phyloP scores from a whole-genome alignment of 2,797 vertebrate genomes.

The Pipistrellus nathusii region DNA sequence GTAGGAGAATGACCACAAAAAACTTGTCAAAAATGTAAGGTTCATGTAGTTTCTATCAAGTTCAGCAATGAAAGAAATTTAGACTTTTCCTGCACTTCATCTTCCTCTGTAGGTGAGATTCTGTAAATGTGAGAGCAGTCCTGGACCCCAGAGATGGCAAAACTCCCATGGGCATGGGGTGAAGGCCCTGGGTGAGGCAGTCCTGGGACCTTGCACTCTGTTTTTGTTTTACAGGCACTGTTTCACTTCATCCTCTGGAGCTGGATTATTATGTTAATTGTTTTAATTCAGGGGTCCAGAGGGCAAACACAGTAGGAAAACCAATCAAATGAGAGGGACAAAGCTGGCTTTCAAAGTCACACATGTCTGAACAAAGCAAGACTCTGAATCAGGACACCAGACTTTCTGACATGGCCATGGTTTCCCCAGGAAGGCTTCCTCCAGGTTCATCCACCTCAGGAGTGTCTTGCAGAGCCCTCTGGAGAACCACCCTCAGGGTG shows the following conservation, averaged over 20 bases:
- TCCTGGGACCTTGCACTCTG: no score
- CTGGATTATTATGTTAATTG: neutral
- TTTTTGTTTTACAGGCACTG: neutral
- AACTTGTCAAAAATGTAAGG: neutral
- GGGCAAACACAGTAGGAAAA: neutral
- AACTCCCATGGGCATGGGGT: no score
- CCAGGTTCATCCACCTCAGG: no score
- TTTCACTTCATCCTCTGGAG: neutral
- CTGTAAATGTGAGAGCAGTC: no score
- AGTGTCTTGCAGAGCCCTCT: neutral
- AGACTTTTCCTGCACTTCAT: neutral
- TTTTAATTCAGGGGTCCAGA: neutral
- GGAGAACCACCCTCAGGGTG: neutral
- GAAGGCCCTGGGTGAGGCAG: no score
- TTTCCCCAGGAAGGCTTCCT: no score
- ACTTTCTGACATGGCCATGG: fast-evolving
- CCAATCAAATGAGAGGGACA: neutral
- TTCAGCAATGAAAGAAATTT: neutral
- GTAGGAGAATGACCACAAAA: neutral
- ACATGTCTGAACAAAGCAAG: neutral
- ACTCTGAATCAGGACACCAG: neutral
- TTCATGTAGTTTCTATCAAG: neutral
- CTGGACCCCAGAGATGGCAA: no score
- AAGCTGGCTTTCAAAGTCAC: neutral
- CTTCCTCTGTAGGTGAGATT: neutral